Base-by-base conservation (phyloP, 2,113 vertebrate species). In the Corynorhinus townsendii region DNA sequence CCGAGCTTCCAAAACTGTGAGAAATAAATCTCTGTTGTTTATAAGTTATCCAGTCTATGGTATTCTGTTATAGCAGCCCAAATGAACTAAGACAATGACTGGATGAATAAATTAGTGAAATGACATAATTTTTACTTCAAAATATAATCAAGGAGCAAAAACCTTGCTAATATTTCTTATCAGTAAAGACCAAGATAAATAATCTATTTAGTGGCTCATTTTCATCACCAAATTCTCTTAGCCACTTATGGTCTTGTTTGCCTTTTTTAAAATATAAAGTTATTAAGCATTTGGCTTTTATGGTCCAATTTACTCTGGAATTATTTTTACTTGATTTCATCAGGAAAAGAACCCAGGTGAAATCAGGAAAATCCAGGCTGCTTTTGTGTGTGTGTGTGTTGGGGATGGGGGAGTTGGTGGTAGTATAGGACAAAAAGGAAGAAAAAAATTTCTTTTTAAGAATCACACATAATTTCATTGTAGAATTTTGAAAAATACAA, bases 171-270 rank as follows among this genome's bases (percentile, higher is more conserved):
- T 79, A 56, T 64, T 92, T 92, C n/a, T 82, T 35, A 86, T 76
- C 72, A 88, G 30, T 90, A 52, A 94, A 93, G 47, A 79, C 47
- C 62, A 88, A 86, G 54, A 33, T 90, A 66, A 81, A 82, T 47
- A 96, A 92, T 86, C 4, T 30, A 59, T 49, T 56, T 89, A 62
- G 26, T 68, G 14, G 20, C 35, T 93, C 28, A 64, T 96, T 94
- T 95, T 91, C 64, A 91, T 64, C 56, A 85, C 69, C 19, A 64
- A 33, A 69, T 91, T 96, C 24, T 92, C 92, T 90, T 86, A 68
- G 56, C 15, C 30, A 82, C 8, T 49, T 22, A 4, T 56, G 80
- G 11, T 82, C 54, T 17, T 66, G 45, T 11, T 92, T 90, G 62
- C 47, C 40, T 85, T 81, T 49, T 87, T 72, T 73, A 28, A 95